Percentiles rank a stretch among this genome's conserved stretches.
These are phyloP conservation scores for Eupithecia inturbata DNA, from an alignment of 2,888 invertebrate species.

Conservation along the genomic window DNA sequence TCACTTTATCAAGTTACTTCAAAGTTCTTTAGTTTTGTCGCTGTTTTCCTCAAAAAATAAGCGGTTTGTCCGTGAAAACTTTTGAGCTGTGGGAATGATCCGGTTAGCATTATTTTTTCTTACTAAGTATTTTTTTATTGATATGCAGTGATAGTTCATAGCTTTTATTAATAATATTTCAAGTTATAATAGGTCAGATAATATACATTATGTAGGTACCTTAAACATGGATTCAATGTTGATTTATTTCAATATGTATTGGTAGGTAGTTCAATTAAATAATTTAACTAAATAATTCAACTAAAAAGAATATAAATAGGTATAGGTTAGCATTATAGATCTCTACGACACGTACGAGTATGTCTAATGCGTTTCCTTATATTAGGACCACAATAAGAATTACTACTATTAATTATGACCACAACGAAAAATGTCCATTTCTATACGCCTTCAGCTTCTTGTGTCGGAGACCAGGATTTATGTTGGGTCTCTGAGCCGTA, in stretches of 20 bases:
- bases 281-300: too few species aligned
- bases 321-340: too few species aligned
- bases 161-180: neutral
- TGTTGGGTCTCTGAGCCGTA: neutral
- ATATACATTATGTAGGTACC: too few species aligned
- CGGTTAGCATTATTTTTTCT: neutral
- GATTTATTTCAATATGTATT: too few species aligned
- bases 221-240: neutral
- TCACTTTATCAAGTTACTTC: slow-evolving; percentile 4
- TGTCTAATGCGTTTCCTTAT: too few species aligned
- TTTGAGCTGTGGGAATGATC: neutral
- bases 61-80: neutral
- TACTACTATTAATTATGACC: too few species aligned
- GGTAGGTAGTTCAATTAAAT: too few species aligned
- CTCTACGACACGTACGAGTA: too few species aligned
- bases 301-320: too few species aligned
- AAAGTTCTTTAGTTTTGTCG: neutral
- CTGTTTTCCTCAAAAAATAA: neutral
- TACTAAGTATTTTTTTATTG: neutral
- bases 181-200: too few species aligned
- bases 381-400: too few species aligned
- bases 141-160: neutral
- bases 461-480: neutral
- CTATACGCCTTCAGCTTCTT: neutral
- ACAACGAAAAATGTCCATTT: too few species aligned